Conservation (phyloP, 2,888 invertebrate genomes). For the Trilocha varians region DNA sequence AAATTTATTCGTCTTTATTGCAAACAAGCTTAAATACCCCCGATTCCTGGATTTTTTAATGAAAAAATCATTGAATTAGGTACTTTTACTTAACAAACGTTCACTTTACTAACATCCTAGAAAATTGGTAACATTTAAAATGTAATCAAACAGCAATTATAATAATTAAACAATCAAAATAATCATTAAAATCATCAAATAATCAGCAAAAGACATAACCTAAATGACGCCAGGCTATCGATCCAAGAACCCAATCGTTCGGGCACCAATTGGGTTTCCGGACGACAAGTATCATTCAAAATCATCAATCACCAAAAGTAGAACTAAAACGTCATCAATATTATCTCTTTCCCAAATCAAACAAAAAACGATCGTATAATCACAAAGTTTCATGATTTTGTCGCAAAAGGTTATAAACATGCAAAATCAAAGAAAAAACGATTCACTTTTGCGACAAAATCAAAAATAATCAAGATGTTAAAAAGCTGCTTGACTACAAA, state of each 20-base stretch:
- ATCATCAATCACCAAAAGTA: slow-evolving; percentile 9
- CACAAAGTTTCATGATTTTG: slow-evolving; percentile 25
- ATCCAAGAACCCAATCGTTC: slow-evolving; percentile 35
- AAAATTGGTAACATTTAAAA: slow-evolving; percentile 4
- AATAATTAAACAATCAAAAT: background rate
- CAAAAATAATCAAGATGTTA: slow-evolving; percentile 11
- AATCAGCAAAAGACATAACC: slow-evolving; percentile 22
- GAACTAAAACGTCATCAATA: slow-evolving; percentile 16
- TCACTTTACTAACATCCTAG: slow-evolving; percentile 24
- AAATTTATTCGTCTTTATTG: slow-evolving; percentile 9
- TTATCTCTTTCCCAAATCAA: slow-evolving; percentile 23
- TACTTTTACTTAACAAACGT: slow-evolving; percentile 25
- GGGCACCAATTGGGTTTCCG: slow-evolving; percentile 39
- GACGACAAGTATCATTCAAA: slow-evolving; percentile 10
- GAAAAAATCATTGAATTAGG: slow-evolving; percentile 60
- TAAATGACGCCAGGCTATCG: slow-evolving; percentile 14
- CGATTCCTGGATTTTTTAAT: slow-evolving; percentile 57
- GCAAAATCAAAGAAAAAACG: slow-evolving; percentile 20
- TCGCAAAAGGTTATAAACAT: slow-evolving; percentile 39
- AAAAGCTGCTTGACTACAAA: background rate
- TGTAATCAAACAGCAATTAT: background rate
- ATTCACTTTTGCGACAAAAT: slow-evolving; percentile 43
- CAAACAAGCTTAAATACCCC: slow-evolving; percentile 21
- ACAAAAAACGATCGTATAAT: slow-evolving; percentile 9
- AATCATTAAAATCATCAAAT: background rate